Evolutionary conservation across 2,797 vertebrate genomes (phyloP).

Genomic region (Lacerta agilis): DNA sequence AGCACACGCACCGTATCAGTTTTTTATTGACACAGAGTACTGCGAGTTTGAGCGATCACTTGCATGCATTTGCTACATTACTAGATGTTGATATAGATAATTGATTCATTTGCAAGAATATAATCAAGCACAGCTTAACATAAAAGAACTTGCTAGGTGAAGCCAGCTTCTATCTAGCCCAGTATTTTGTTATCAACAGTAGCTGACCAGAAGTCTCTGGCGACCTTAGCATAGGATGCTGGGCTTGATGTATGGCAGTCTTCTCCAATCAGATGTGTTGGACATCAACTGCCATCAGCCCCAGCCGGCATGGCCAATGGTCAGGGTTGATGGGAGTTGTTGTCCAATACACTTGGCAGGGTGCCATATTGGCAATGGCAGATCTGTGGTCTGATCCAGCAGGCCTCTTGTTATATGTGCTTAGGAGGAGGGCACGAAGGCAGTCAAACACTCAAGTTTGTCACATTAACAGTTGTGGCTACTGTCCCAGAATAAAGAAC

Average conservation of each 20-base stretch:
- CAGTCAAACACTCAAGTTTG: neutral
- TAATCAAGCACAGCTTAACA: neutral
- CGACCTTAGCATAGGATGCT: neutral
- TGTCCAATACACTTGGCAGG: neutral
- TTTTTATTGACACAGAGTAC: slow-evolving; percentile 52
- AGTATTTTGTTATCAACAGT: neutral
- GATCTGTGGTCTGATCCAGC: neutral
- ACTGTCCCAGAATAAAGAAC: neutral
- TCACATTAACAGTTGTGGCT: neutral
- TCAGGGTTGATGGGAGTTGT: neutral
- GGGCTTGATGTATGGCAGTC: no score
- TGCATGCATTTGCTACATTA: slow-evolving; percentile 18
- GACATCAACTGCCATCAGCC: no score
- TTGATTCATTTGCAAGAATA: neutral
- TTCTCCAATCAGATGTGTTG: no score
- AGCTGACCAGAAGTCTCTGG: neutral
- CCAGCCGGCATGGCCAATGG: no score
- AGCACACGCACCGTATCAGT: slow-evolving; percentile 22
- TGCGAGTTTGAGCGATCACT: slow-evolving; percentile 46
- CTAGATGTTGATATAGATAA: neutral
- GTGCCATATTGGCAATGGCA: neutral
- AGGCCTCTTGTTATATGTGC: neutral
- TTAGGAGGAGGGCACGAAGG: neutral
- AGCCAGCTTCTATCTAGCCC: neutral
- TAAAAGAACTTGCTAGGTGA: neutral